These are phyloP conservation scores for Sternarchorhynchus goeldii DNA, from an alignment of 2,797 vertebrate species.

Conservation along the genomic window DNA sequence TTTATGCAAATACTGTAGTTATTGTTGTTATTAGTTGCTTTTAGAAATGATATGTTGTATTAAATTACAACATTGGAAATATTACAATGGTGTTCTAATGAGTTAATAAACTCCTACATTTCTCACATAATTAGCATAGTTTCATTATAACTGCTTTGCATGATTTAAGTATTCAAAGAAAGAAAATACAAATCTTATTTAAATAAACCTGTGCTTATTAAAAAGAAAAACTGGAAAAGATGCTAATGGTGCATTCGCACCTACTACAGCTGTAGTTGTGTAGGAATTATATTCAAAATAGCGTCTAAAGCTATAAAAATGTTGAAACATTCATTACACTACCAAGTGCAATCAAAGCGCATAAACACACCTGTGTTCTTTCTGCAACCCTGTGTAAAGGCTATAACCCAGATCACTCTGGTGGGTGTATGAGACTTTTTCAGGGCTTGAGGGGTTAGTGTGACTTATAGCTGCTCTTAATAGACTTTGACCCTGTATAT, in stretches of 20 bases:
- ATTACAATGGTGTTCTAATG: constrained; percentile 37
- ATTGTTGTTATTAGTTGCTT: constrained; percentile 25
- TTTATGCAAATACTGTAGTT: constrained; percentile 12
- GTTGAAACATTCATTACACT: neutral
- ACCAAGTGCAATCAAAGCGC: constrained; percentile 13
- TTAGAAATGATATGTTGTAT: constrained; percentile 27
- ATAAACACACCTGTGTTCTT: constrained; percentile 15
- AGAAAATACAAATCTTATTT: constrained; percentile 28
- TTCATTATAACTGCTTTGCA: constrained; percentile 9
- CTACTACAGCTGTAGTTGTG: constrained; percentile 2
- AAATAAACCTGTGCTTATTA: no score
- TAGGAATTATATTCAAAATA: constrained; percentile 32
- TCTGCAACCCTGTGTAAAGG: constrained; percentile 14
- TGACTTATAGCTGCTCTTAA: neutral
- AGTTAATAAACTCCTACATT: neutral
- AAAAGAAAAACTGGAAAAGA: neutral
- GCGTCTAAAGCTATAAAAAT: constrained; percentile 18
- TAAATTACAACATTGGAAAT: constrained; percentile 32
- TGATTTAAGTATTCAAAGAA: neutral
- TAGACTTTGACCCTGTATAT: no score
- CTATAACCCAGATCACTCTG: constrained; percentile 12
- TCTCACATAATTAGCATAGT: constrained; percentile 24
- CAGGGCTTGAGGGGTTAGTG: constrained; percentile 20
- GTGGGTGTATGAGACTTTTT: constrained; percentile 17
- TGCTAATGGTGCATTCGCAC: constrained; percentile 3